Base-by-base conservation (phyloP, 2,113 vertebrate species). In the Sinocyclocheilus rhinocerous region DNA sequence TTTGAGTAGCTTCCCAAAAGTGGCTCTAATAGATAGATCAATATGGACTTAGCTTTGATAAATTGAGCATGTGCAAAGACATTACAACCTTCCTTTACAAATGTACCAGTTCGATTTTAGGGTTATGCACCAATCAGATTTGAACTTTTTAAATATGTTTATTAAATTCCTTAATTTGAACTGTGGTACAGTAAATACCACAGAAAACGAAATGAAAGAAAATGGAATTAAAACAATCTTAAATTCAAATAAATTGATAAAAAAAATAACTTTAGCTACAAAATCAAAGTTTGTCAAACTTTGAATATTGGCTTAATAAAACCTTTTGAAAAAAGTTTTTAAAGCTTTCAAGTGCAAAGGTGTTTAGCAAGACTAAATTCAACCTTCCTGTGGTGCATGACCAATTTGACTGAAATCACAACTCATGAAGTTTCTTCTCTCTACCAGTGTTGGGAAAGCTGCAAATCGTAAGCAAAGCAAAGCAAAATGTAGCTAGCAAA, bases 1-100 rank as follows among this genome's bases (percentile, higher is more conserved):
- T 45, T 76, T 59, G 55, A 76, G 69, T 63, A 73, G 72, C 18
- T 84, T 72, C 52, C 50, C 33, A 59, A 73, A 84, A 59, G 55
- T 29, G 29, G 13, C 61, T 39, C 61, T 81, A 81, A 63, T 67
- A 81, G 79, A 67, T 29, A 26, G 42, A 81, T 81, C 79, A 67
- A 81, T 81, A 48, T 67, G 39, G 24, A 65, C 39, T 29, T 48
- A 63, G 61, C 61, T 81, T 67, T 67, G 59, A 81, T 67, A 81
- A 65, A 81, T 29, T 57, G 52, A 57, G 10, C 42, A 76, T 76
- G 73, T 39, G 33, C 55, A 65, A 65, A 81, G 39, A 45, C 15
- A 48, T 8, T 48, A 26, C n/a, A 65, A 61, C n/a, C 61, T 50
- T 9, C 18, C 39, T 48, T 65, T 67, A 67, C 59, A 81, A 29